phyloP scores from a whole-genome alignment of 2,113 vertebrate genomes.

The Lepisosteus osseus region DNA sequence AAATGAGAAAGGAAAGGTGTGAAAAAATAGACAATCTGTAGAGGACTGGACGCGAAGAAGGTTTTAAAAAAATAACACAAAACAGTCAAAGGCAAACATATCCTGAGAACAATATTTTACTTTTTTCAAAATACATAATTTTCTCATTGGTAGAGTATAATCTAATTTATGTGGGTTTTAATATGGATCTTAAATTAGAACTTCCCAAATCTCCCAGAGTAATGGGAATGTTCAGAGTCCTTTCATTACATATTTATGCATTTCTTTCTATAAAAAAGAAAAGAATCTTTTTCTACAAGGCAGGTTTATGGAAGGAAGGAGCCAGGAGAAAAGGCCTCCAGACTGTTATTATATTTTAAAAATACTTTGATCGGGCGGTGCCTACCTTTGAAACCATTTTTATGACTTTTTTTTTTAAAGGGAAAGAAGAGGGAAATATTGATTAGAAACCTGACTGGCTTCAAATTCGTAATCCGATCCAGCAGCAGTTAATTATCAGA shows the following conservation, averaged over 20 bases:
- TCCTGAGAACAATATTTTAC: constrained; percentile 7
- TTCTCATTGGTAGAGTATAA: constrained; percentile 9
- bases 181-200: constrained; percentile 25
- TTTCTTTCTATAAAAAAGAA: constrained; percentile 21
- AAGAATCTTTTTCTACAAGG: not conserved
- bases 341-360: constrained; percentile 13
- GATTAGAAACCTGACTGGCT: constrained; percentile 30
- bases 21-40: too few relatives aligned
- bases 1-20: too few relatives aligned
- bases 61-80: too few relatives aligned
- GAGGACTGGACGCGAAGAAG: too few relatives aligned
- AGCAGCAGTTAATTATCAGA: constrained; percentile 39
- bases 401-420: constrained; percentile 4
- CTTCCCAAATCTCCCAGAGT: constrained; percentile 22
- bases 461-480: constrained; percentile 41
- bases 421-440: constrained; percentile 1
- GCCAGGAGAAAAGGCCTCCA: not conserved
- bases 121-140: constrained; percentile 14
- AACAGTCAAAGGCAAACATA: too few relatives aligned
- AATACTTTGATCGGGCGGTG: constrained; percentile 15
- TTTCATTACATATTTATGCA: constrained; percentile 27
- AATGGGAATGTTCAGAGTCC: constrained; percentile 16
- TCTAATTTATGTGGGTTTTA: constrained; percentile 21
- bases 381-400: constrained; percentile 14
- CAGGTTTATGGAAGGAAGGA: constrained; percentile 14